Base-by-base conservation (phyloP, 1,140 invertebrate genomes). In the Tyrophagus putrescentiae region DNA sequence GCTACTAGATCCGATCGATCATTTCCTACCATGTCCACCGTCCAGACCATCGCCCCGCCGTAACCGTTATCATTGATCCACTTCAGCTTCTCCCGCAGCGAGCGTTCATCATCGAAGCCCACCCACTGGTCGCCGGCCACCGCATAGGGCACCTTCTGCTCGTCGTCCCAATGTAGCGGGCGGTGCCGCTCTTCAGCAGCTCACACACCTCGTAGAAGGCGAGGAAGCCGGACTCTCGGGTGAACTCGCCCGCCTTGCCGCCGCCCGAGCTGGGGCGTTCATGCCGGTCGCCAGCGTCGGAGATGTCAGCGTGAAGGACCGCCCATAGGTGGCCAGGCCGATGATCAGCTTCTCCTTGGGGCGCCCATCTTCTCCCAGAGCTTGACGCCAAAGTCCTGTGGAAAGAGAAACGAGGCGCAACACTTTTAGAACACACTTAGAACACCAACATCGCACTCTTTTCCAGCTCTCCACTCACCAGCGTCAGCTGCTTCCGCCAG, bases 121-220 rank as follows among this genome's bases (percentile, higher is more conserved):
- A 91, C 81, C 88, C 87, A 91, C 66, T 90, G 85, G 68, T 89
- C 85, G 4, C 81, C 82, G 29, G 84, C 72, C 4, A 87, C 78
- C 56, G 77, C 68, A 68, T 89, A 91, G 0, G 85, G 88, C 23
- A 87, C 86, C 69, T 89, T 88, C 84, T 87, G 90, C 72, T 90
- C 85, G 25, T 87, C 83, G 67, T 91, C 86, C 86, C 87, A 92
- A 88, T 72, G 64, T 90, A 89, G 9, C 78, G 81, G 13, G 87
- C 91, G n/a, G n/a, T n/a, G 23, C 91, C 91, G 65, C 87, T 87
- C 34, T 79, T 79, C 3, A 96, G 72, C 77, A 94, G 85, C 67
- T 95, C 89, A 68, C 92, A 97, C 36, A 95, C 79, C 84, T 96
- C 92, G 70, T 94, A 96, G 70, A 94, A 97, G 29, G 91, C 85